phyloP scores from a whole-genome alignment of 2,113 vertebrate species.

The Aspidoscelis tigris region DNA sequence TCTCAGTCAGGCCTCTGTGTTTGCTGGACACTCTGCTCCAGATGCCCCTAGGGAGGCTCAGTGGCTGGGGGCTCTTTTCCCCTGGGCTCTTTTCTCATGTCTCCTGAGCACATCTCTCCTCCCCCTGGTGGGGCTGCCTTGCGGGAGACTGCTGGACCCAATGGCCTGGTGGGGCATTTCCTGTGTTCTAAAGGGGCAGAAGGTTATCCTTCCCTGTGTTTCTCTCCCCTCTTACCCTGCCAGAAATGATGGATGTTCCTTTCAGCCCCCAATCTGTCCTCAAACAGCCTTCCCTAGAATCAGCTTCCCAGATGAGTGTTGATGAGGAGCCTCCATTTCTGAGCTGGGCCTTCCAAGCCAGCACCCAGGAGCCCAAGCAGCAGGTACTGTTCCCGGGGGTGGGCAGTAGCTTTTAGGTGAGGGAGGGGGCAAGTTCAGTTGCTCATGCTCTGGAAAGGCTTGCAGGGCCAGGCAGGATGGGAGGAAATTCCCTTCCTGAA shows the following conservation, averaged over 20 bases:
- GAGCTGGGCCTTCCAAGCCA: background rate
- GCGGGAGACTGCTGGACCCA: no score
- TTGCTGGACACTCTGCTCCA: no score
- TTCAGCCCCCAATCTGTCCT: conserved; percentile 37
- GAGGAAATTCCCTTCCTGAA: no score
- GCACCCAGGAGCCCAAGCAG: conserved; percentile 53
- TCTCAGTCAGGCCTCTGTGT: no score
- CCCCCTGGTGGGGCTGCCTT: no score
- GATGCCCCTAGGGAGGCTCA: no score
- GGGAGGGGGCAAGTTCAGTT: background rate
- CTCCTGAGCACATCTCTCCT: no score
- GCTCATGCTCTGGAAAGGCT: no score
- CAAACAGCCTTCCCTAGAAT: background rate
- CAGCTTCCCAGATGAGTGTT: fast-evolving
- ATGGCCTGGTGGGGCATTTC: no score
- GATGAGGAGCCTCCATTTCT: background rate
- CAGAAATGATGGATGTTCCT: conserved; percentile 43
- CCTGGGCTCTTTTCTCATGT: no score
- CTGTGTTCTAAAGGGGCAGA: background rate
- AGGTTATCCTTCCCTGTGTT: background rate
- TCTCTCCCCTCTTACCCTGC: conserved; percentile 23
- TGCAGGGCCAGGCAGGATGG: background rate
- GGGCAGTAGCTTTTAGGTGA: no score
- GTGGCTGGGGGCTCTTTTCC: no score
- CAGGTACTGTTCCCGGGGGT: conserved; percentile 31